Evolutionary conservation across 2,797 vertebrate species (phyloP).

Genomic region (Anas bahamensis): DNA sequence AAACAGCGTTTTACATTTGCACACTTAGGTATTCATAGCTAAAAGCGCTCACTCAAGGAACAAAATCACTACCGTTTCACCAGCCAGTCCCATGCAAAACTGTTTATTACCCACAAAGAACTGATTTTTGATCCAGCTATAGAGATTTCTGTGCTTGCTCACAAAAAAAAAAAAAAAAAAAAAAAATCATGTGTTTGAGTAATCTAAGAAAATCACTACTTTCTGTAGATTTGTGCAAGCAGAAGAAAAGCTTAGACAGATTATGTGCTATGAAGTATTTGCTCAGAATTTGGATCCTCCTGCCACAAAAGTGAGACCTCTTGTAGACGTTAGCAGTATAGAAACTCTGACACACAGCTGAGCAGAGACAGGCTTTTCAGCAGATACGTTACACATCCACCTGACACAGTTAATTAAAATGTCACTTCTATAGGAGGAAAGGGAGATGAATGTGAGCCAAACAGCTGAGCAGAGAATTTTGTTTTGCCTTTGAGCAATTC

Average conservation of each 20-base stretch:
- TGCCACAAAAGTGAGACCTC: not conserved
- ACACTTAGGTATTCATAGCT: conserved; percentile 51
- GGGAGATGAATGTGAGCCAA: conserved; percentile 71
- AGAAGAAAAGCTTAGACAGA: conserved; percentile 10
- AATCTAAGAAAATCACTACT: conserved; percentile 9
- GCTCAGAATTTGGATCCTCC: conserved; percentile 17
- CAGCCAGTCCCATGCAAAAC: conserved; percentile 8
- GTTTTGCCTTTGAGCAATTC: conserved; percentile 70
- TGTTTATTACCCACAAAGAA: conserved; percentile 42
- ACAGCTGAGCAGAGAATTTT: conserved; percentile 72
- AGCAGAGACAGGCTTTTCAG: conserved; percentile 65
- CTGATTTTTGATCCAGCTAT: conserved; percentile 9
- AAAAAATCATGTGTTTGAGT: not conserved
- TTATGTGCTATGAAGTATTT: conserved; percentile 1
- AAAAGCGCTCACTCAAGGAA: conserved; percentile 31
- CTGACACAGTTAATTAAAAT: conserved; percentile 73
- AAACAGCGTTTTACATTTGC: conserved; percentile 17
- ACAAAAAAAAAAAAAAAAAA: not conserved
- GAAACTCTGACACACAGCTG: conserved; percentile 52
- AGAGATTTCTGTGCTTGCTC: not conserved
- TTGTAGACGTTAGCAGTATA: not conserved
- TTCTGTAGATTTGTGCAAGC: not conserved
- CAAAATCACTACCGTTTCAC: conserved; percentile 21
- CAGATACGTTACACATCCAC: conserved; percentile 62
- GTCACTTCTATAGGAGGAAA: conserved; percentile 67